Evolutionary conservation across 2,113 vertebrate species (phyloP), one percentile per base, ranked within the genome.

Genomic region (Verasper variegatus): DNA sequence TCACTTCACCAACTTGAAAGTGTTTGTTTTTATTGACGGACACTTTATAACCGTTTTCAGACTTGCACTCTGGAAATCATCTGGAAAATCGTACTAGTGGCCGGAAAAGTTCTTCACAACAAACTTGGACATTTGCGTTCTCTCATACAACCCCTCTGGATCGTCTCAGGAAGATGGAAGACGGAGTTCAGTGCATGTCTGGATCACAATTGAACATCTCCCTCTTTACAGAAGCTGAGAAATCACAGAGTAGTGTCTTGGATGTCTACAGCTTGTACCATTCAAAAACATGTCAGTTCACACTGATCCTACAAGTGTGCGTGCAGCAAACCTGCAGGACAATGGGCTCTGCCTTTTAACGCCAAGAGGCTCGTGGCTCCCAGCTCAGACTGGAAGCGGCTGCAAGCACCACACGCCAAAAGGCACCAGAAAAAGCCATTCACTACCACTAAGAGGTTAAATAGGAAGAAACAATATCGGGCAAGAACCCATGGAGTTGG

Each of bases 371-470:
- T 42, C 11, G n/a, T 81, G 81, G 82, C 84, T 77, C 72, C 49
- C 71, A 70, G 64, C 74, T 67, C 31, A 18, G 54, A 37, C 81
- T 87, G 88, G 85, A 72, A 67, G 86, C 78, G n/a, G 84, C 80
- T 80, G 76, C 78, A 51, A 47, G 64, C 54, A 12, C 40, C 67
- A 45, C 27, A 23, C 18, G 84, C 86, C 82, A 88, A 45, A 45
- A 81, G 45, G 52, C 71, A 47, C 31, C 62, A 66, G 47, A 37
- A 82, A 62, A 60, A 81, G 8, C 47, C 74, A 79, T 86, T 79
- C 69, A 73, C 72, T n/a, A 45, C 51, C 76, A 49, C 63, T 14
- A 47, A 58, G 51, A 69, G 68, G 52, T 65, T 82, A 65, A 81
- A 64, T 27, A n/a, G 63, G 31, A 31, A 37, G 26, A 71, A 78